phyloP scores from a whole-genome alignment of 2,797 vertebrate genomes.

The Catamblyrhynchus diadema region DNA sequence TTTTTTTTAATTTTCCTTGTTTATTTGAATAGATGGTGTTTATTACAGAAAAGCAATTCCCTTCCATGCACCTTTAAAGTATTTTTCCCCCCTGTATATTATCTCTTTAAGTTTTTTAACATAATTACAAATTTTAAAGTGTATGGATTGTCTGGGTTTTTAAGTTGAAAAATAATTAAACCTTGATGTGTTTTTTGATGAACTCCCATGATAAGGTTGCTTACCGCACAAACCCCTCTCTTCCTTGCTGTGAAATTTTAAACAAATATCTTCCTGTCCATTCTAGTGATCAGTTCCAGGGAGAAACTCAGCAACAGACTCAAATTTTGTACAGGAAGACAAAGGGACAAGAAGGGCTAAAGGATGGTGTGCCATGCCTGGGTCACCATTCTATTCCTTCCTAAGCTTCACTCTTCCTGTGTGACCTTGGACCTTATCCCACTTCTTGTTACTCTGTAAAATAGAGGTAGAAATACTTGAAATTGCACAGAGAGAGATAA shows the following conservation, averaged over 20 bases:
- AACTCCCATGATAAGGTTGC: neutral
- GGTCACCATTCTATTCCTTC: neutral
- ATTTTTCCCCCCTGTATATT: neutral
- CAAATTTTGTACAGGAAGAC: neutral
- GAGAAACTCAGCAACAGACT: neutral
- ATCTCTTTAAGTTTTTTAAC: neutral
- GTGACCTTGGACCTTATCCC: neutral
- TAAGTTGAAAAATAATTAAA: neutral
- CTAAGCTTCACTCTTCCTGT: neutral
- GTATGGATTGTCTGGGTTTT: neutral
- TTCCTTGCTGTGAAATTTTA: neutral
- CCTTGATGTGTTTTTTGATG: constrained; percentile 2
- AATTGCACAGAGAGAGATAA: neutral
- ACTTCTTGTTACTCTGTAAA: constrained; percentile 7
- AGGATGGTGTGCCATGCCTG: neutral
- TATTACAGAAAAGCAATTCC: neutral
- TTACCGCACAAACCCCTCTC: neutral
- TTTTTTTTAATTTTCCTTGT: neutral
- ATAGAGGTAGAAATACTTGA: constrained; percentile 1
- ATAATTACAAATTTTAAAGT: neutral
- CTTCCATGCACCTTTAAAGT: constrained; percentile 14
- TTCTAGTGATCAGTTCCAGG: neutral
- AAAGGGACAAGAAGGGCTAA: neutral
- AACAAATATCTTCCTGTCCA: neutral
- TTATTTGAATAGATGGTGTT: neutral